Evolutionary conservation across 2,888 invertebrate genomes (phyloP), one percentile per base, ranked within the genome.

Genomic region (Pediacus dermestoides): DNA sequence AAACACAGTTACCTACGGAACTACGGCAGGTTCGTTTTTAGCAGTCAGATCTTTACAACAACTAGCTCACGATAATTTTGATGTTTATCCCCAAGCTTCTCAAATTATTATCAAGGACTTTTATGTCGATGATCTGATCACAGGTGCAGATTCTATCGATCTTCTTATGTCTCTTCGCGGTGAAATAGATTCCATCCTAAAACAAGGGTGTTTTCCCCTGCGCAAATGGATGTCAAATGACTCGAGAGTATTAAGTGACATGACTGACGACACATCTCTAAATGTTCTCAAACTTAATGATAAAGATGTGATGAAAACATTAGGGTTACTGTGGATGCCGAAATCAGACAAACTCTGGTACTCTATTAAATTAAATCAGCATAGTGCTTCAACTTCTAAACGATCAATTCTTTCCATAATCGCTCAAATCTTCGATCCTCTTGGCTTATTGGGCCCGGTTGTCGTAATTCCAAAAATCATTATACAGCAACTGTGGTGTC

Each of bases 111-210:
- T n/a, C n/a, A n/a, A n/a, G n/a, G n/a, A 21, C 16, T 2, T 39
- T 18, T 48, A 44, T 21, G 41, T 46, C 1, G 44, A 44, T 34
- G 43, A 39, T n/a, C 26, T 44, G 11, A n/a, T 40, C 2, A 23
- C 34, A 16, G 44, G 44, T n/a, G 7, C 34, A 28, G 16, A 37
- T 22, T 11, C 39, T 7, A 11, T 38, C 1, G 26, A 32, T 4
- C 8, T 13, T 11, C 8, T 28, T 13, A 13, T 28, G 4, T 4
- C 3, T 13, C 11, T 28, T 3, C 28, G 28, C 4, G n/a, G 14
- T 9, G 4, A n/a, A 4, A 9, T 25, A 25, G 4, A 4, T 7
- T 4, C 11, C 12, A 13, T 11, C 3, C 14, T 28, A 10, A 3
- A 11, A 13, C 14, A 3, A n/a, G 28, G 13, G 7, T 8, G 10